These are phyloP conservation scores for Epinephelus awoara DNA, from an alignment of 2,797 vertebrate genomes.

Conservation along the genomic window DNA sequence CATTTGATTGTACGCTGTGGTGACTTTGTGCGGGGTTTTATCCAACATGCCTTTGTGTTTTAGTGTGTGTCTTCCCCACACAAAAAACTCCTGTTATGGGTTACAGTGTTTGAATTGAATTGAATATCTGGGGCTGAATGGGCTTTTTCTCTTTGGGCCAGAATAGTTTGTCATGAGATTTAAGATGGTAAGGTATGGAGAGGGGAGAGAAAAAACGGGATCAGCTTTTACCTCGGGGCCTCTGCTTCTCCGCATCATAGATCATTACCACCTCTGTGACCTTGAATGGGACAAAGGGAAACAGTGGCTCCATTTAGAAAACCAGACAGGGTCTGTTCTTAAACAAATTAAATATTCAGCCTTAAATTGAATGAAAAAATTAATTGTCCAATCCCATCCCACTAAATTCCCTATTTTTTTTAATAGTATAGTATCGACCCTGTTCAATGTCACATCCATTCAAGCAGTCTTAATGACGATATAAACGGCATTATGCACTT, in stretches of 20 bases:
- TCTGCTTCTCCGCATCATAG: constrained; percentile 99
- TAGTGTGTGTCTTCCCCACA: constrained; percentile 19
- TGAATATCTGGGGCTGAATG: constrained; percentile 48
- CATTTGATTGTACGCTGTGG: background rate
- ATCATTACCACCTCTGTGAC: constrained; percentile 99
- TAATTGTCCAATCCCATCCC: constrained; percentile 28
- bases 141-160: constrained; percentile 82
- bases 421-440: constrained; percentile 50
- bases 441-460: constrained; percentile 71
- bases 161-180: constrained; percentile 99
- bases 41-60: constrained; percentile 25
- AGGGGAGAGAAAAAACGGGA: constrained; percentile 86
- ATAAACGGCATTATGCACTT: constrained; percentile 50
- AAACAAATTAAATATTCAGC: constrained; percentile 60
- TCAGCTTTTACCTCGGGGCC: constrained; percentile 99
- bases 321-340: constrained; percentile 47
- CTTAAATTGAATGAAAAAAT: constrained; percentile 51
- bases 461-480: constrained; percentile 53
- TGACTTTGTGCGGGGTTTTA: constrained; percentile 10
- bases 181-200: constrained; percentile 89
- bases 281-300: constrained; percentile 89
- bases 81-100: constrained; percentile 7
- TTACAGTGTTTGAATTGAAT: constrained; percentile 44
- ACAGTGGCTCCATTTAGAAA: constrained; percentile 78
- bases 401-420: background rate